Percentiles rank a stretch among this genome's conserved stretches.
phyloP scores from a whole-genome alignment of 2,888 invertebrate genomes.

The Oscheius sp. region DNA sequence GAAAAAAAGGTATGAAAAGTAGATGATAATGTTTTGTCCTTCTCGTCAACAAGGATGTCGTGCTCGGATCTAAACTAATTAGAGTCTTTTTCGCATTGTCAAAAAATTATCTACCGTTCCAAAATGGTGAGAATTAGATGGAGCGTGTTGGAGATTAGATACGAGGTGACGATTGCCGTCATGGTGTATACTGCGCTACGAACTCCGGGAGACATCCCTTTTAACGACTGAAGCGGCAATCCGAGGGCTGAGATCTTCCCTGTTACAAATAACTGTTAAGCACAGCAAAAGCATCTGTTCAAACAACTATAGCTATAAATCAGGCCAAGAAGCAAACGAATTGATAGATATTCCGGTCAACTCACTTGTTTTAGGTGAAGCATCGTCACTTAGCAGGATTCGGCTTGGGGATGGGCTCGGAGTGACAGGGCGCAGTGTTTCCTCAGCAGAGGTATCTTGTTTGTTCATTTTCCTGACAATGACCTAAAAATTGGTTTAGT shows the following conservation, averaged over 20 bases:
- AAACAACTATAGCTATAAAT: slow-evolving; percentile 7
- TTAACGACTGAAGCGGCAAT: slow-evolving; percentile 43
- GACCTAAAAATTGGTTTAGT: background rate
- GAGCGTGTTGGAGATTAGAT: slow-evolving; percentile 70
- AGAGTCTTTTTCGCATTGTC: background rate
- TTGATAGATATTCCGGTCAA: background rate
- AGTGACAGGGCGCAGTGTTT: slow-evolving; percentile 3
- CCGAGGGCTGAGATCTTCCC: slow-evolving; percentile 42
- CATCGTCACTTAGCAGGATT: slow-evolving; percentile 19
- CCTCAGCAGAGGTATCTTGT: slow-evolving; percentile 10
- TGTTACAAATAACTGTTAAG: slow-evolving; percentile 29
- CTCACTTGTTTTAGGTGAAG: slow-evolving; percentile 32
- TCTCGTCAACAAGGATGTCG: slow-evolving; percentile 58
- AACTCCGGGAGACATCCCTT: slow-evolving; percentile 57
- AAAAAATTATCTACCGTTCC: slow-evolving; percentile 55
- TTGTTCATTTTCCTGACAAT: slow-evolving; percentile 30
- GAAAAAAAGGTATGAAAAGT: slow-evolving; percentile 71
- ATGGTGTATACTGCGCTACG: slow-evolving; percentile 71
- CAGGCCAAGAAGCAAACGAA: slow-evolving; percentile 10
- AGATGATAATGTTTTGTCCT: slow-evolving; percentile 66
- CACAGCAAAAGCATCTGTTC: slow-evolving; percentile 30
- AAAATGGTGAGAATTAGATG: slow-evolving; percentile 68
- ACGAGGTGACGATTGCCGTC: slow-evolving; percentile 71
- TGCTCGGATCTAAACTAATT: slow-evolving; percentile 57
- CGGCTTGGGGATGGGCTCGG: slow-evolving; percentile 26